phyloP scores from a whole-genome alignment of 2,113 vertebrate genomes.

The Prietella phreatophila region DNA sequence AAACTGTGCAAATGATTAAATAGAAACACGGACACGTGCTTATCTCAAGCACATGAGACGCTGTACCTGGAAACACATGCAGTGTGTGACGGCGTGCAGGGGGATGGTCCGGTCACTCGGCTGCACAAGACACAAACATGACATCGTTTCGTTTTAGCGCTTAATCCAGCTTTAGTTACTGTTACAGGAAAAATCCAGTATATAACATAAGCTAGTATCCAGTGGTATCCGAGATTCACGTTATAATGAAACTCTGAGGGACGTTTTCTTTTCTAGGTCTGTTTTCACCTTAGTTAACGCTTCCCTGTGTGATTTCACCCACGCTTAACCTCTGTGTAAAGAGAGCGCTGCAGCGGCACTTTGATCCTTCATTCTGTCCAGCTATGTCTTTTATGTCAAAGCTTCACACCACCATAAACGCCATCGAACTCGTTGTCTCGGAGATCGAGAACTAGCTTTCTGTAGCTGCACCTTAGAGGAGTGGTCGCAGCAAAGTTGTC shows the following conservation, averaged over 20 bases:
- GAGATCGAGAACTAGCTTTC: background rate
- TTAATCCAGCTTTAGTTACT: background rate
- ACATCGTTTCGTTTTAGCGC: background rate
- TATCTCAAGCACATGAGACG: background rate
- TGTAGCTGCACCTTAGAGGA: too few relatives aligned
- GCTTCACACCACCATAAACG: background rate
- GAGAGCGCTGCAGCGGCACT: too few relatives aligned
- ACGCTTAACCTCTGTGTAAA: too few relatives aligned
- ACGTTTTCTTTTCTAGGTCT: too few relatives aligned
- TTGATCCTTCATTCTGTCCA: background rate
- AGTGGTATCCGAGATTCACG: background rate
- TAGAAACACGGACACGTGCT: background rate
- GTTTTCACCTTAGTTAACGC: too few relatives aligned
- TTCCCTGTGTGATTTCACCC: background rate
- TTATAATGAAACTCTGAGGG: background rate
- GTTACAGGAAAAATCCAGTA: background rate
- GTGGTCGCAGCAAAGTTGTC: background rate
- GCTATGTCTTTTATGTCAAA: background rate
- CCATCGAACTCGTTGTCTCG: background rate
- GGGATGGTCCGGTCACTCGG: constrained; percentile 51
- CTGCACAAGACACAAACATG: constrained; percentile 44
- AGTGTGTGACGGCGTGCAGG: constrained; percentile 62
- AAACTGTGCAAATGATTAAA: background rate
- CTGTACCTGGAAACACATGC: constrained; percentile 73
- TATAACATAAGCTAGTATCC: background rate